These are phyloP conservation scores for Ptiloglossa arizonensis DNA, from an alignment of 1,140 invertebrate genomes.

Conservation along the genomic window DNA sequence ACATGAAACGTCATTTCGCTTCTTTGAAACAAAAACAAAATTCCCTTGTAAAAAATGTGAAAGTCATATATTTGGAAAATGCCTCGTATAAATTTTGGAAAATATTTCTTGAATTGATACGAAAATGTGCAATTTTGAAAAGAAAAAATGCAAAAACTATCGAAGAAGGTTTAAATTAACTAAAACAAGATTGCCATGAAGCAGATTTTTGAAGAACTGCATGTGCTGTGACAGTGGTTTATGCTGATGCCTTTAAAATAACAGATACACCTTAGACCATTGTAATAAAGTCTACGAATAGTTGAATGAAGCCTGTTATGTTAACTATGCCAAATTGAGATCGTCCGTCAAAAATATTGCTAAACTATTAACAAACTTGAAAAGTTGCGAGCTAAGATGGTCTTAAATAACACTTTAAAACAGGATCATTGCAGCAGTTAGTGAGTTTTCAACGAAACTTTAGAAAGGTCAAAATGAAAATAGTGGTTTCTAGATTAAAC, in stretches of 20 bases:
- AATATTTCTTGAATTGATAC: conserved; percentile 13
- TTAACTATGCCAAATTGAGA: conserved; percentile 51
- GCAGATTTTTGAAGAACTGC: conserved; percentile 41
- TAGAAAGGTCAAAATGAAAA: conserved; percentile 39
- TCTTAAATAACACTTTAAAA: conserved; percentile 31
- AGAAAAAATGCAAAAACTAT: conserved; percentile 18
- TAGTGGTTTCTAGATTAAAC: conserved; percentile 47
- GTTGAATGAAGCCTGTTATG: conserved; percentile 39
- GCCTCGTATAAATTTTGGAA: conserved; percentile 39
- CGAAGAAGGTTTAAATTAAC: conserved; percentile 28
- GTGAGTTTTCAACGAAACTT: conserved; percentile 48
- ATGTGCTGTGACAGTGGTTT: conserved; percentile 36
- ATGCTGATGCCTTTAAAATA: conserved; percentile 59
- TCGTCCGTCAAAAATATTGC: conserved; percentile 33
- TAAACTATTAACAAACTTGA: conserved; percentile 26
- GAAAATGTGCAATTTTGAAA: conserved; percentile 20
- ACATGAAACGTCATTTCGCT: conserved; percentile 15
- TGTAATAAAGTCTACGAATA: conserved; percentile 45
- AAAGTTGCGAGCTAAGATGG: conserved; percentile 33
- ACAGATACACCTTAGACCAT: conserved; percentile 40
- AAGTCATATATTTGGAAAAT: conserved; percentile 30
- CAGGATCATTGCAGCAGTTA: conserved; percentile 24
- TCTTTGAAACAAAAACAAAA: conserved; percentile 1
- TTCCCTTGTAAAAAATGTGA: conserved; percentile 49
- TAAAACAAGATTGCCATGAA: conserved; percentile 37